Evolutionary conservation across 2,888 invertebrate genomes (phyloP).

Genomic region (Beris morrisii): DNA sequence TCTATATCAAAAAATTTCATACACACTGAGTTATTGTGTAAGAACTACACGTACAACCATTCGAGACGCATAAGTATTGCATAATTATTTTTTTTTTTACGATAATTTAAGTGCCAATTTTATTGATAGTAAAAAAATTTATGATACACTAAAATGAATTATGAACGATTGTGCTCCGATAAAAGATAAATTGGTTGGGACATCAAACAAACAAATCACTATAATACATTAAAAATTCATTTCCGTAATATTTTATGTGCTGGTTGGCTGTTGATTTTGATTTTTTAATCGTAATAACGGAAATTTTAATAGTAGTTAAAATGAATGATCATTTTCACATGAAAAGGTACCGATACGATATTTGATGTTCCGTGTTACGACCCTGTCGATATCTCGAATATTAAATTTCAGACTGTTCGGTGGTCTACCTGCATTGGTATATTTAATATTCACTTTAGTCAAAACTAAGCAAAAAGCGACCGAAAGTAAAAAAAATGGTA

Average conservation of each 20-base stretch:
- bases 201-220: constrained; percentile 30
- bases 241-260: background rate
- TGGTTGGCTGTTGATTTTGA: background rate
- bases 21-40: background rate
- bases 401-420: too few relatives aligned
- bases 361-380: too few relatives aligned
- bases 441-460: too few relatives aligned
- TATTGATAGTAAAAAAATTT: constrained; percentile 50
- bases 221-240: constrained; percentile 23
- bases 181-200: constrained; percentile 30
- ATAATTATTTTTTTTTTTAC: constrained; percentile 48
- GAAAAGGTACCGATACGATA: too few relatives aligned
- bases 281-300: background rate
- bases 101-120: constrained; percentile 52
- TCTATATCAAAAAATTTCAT: background rate
- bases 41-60: background rate
- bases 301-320: too few relatives aligned
- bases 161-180: constrained; percentile 39
- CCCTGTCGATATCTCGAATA: too few relatives aligned
- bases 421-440: too few relatives aligned
- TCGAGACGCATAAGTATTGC: constrained; percentile 42
- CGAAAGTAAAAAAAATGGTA: too few relatives aligned
- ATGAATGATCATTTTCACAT: too few relatives aligned
- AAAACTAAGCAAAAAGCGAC: too few relatives aligned
- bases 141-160: constrained; percentile 40